Percentiles rank a stretch among this genome's conserved stretches.
Conservation (phyloP, 92 coral and sea anemone genomes). For the Palythoa caribaeorum region DNA sequence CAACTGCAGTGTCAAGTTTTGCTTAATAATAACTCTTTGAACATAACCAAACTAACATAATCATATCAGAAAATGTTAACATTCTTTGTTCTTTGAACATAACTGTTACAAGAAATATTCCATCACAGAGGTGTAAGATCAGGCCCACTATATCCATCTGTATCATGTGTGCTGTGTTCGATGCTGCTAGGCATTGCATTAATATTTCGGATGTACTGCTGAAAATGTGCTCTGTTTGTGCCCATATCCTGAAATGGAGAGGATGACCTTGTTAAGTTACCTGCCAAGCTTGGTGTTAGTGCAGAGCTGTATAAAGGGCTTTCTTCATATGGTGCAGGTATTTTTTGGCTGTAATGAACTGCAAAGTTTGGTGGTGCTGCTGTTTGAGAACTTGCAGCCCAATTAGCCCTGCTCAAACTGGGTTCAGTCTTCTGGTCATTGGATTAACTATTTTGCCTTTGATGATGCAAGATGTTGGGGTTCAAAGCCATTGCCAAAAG, state of each 20-base stretch:
- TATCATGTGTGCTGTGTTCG: slow-evolving; percentile 14
- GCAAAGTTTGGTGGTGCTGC: slow-evolving; percentile 16
- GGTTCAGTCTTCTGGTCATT: slow-evolving; percentile 5
- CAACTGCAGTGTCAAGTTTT: slow-evolving; percentile 8
- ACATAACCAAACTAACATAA: neutral
- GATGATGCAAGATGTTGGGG: slow-evolving; percentile 36
- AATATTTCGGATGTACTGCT: neutral
- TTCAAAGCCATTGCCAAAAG: slow-evolving; percentile 52
- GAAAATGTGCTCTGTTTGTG: neutral
- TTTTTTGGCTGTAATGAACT: slow-evolving; percentile 5
- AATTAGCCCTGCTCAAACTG: neutral
- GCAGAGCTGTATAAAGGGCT: neutral
- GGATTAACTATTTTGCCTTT: neutral
- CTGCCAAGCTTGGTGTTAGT: neutral
- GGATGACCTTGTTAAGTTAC: slow-evolving; percentile 3
- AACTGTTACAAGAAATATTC: slow-evolving; percentile 8
- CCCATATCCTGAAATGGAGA: slow-evolving; percentile 19
- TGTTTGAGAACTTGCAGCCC: slow-evolving; percentile 17
- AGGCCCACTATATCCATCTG: neutral
- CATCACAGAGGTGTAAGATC: slow-evolving; percentile 1
- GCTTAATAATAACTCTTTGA: neutral
- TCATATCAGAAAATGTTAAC: neutral
- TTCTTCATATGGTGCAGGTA: slow-evolving; percentile 12
- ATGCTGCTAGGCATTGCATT: slow-evolving; percentile 22
- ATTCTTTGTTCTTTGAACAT: slow-evolving; percentile 1